Conservation (phyloP, 2,113 vertebrate species). For the Ceyx margarethae region DNA sequence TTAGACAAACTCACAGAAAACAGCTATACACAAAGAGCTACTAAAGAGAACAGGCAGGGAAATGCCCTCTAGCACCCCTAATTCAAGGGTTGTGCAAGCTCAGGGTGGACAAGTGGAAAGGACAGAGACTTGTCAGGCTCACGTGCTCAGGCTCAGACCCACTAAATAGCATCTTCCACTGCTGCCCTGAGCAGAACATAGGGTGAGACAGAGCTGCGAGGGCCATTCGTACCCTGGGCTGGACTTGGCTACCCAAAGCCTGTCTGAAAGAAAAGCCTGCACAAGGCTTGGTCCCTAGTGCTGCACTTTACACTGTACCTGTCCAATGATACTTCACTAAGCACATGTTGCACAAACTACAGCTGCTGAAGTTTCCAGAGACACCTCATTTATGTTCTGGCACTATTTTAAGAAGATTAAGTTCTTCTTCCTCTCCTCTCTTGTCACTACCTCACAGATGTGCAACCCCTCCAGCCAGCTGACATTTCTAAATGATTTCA, state of each 20-base stretch:
- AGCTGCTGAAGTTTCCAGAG: not conserved
- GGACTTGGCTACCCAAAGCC: not conserved
- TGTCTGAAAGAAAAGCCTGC: not conserved
- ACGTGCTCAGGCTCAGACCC: fast-evolving
- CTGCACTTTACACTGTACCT: not conserved
- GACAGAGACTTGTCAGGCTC: not conserved
- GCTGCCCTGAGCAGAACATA: fast-evolving
- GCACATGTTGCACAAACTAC: not conserved
- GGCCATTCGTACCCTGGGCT: not conserved
- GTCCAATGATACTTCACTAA: not conserved
- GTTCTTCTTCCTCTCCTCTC: not conserved
- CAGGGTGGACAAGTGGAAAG: not conserved
- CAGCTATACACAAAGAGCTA: not conserved
- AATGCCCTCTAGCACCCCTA: not conserved
- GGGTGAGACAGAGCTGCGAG: not conserved
- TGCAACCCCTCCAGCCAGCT: not conserved
- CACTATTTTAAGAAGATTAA: not conserved
- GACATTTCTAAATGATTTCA: not conserved
- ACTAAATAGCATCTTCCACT: not conserved
- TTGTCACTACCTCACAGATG: not conserved
- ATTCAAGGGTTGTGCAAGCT: fast-evolving
- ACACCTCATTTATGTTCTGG: not conserved
- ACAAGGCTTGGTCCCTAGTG: not conserved
- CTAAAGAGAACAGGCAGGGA: not conserved
- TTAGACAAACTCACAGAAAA: not conserved